Base-by-base conservation (phyloP, 2,797 vertebrate genomes). In the Pseudotriccus pelzelni region DNA sequence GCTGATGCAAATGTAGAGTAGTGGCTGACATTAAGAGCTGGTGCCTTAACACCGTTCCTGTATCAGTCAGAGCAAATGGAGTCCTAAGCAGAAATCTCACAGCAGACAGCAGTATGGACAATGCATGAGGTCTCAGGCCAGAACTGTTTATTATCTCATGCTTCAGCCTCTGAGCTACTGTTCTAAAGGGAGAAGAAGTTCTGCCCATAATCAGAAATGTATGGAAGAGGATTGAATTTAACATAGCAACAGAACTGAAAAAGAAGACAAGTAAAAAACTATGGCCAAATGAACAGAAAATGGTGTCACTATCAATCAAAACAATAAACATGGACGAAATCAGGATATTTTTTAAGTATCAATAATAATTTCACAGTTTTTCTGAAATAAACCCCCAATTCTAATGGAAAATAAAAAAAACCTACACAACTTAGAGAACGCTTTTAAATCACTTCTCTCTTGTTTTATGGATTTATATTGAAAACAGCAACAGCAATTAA, bases 1-100 rank as follows among this genome's bases (percentile, higher is more conserved):
- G 47, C 22, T 1, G 3, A 52, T 27, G 59, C 25, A 93, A 63
- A 79, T 0, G 0, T 1, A 39, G 3, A 68, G 37, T 3, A 50
- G 76, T 19, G 39, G 58, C 32, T 50, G 43, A 36, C 47, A 59
- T 10, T 25, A 66, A 50, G 32, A 83, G 19, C 32, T 56, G 24
- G 32, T 43, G 41, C 36, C 41, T 55, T 41, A 56, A 67, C 1
- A 6, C 27, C 27, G 4, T 11, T 59, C 58, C 24, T 60, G 8
- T 67, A 49, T 23, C 68, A 53, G 24, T 23, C 43, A 79, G 27
- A 80, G 25, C 39, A 93, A 68, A 77, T 10, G 32, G 22, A 66
- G 34, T 7, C 43, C 68, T 50, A 8, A 67, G 39, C 34, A 90
- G 74, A 88, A 52, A 52, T 37, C 16, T 24, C 66, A 75, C 0